phyloP scores from a whole-genome alignment of 1,140 invertebrate genomes.

The Bradynema listronoti region DNA sequence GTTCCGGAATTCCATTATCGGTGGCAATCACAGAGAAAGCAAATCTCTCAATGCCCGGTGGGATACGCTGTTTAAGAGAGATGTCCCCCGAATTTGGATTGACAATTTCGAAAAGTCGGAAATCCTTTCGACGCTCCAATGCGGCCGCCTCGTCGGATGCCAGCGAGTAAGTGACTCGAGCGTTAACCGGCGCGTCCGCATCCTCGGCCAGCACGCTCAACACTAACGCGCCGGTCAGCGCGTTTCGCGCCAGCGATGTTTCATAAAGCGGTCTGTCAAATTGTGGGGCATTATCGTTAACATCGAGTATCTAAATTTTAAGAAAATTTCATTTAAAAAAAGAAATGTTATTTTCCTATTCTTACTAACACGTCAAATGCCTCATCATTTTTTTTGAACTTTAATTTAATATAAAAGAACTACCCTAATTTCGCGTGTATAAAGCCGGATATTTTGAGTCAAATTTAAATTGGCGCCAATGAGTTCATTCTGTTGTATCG shows the following conservation, averaged over 20 bases:
- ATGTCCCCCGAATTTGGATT: slow-evolving; percentile 38
- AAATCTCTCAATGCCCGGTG: slow-evolving; percentile 22
- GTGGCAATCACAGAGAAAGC: slow-evolving; percentile 45
- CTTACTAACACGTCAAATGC: no score
- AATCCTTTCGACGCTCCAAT: slow-evolving; percentile 34
- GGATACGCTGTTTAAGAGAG: slow-evolving; percentile 36
- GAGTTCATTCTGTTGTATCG: no score
- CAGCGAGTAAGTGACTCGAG: slow-evolving; percentile 45
- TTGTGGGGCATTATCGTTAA: slow-evolving; percentile 51
- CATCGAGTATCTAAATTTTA: no score
- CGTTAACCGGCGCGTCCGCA: slow-evolving; percentile 45
- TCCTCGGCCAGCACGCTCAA: slow-evolving; percentile 50
- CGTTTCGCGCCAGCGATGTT: slow-evolving; percentile 30
- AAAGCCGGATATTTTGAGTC: no score
- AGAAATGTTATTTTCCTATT: no score
- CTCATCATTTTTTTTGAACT: no score
- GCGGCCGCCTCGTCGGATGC: slow-evolving; percentile 38
- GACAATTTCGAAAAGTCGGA: slow-evolving; percentile 33
- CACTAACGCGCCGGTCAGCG: slow-evolving; percentile 35
- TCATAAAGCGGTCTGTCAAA: slow-evolving; percentile 51
- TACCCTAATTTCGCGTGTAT: no score
- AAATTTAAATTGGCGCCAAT: no score
- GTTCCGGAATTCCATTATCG: slow-evolving; percentile 50
- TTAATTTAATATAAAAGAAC: no score
- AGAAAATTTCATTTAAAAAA: no score